Percentiles rank a stretch among this genome's conserved stretches.
Conservation (phyloP, 2,888 invertebrate species). For the Drosophila phalerata region DNA sequence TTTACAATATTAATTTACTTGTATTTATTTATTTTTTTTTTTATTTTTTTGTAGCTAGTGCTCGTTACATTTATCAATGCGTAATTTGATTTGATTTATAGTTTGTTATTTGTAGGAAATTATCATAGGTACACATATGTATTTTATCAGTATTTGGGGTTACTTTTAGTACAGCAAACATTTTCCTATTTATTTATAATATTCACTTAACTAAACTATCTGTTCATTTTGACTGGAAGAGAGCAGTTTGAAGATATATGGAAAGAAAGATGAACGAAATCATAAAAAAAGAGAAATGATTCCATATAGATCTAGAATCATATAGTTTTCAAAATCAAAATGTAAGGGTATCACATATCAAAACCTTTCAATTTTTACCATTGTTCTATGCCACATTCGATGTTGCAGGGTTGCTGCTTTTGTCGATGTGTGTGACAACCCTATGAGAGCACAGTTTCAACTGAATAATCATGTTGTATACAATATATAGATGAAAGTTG, state of each 20-base stretch:
- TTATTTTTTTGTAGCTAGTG: constrained; percentile 32
- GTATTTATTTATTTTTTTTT: constrained; percentile 6
- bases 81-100: constrained; percentile 62
- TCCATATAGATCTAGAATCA: no score
- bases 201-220: constrained; percentile 42
- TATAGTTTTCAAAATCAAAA: neutral
- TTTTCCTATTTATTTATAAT: constrained; percentile 46
- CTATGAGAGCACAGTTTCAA: constrained; percentile 22
- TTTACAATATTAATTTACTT: constrained; percentile 30
- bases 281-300: neutral
- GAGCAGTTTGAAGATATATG: constrained; percentile 50
- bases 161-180: constrained; percentile 52
- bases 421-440: constrained; percentile 61
- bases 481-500: constrained; percentile 12
- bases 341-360: constrained; percentile 61
- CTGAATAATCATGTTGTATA: constrained; percentile 5
- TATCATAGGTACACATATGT: constrained; percentile 73
- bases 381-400: constrained; percentile 45
- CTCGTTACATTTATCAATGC: constrained; percentile 55
- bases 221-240: constrained; percentile 59
- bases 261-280: constrained; percentile 5
- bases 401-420: constrained; percentile 46
- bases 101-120: constrained; percentile 49
- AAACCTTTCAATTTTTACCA: constrained; percentile 26
- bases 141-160: constrained; percentile 52